Evolutionary conservation across 2,797 vertebrate genomes (phyloP).

Genomic region (Malurus splendens): DNA sequence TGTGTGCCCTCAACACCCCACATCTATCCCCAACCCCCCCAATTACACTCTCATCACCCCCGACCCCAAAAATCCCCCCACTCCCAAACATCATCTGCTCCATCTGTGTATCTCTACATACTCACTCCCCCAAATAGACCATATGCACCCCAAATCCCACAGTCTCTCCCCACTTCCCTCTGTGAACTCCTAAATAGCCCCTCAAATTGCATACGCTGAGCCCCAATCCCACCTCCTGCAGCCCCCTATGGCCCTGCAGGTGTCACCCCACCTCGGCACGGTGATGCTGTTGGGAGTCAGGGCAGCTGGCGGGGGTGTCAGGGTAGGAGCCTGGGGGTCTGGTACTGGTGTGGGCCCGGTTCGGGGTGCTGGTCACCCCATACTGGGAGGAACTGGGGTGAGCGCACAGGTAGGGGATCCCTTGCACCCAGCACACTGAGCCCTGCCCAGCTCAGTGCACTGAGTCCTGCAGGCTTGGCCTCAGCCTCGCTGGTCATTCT

Average conservation of each 20-base stretch:
- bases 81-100: neutral
- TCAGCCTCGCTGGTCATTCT: neutral
- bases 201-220: neutral
- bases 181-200: neutral
- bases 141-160: neutral
- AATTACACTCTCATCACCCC: neutral
- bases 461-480: neutral
- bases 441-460: accelerated
- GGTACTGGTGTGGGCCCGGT: neutral
- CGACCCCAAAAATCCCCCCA: neutral
- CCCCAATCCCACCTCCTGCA: neutral
- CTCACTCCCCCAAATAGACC: too few relatives aligned
- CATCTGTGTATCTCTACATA: neutral
- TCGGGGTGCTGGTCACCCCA: neutral
- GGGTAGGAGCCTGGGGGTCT: neutral
- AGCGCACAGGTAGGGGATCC: too few relatives aligned
- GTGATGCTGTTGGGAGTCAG: neutral
- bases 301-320: neutral
- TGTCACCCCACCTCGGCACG: neutral
- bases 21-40: neutral
- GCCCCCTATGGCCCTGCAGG: neutral
- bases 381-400: neutral
- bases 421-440: accelerated
- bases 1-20: too few relatives aligned
- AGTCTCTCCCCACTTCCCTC: neutral